A percentile compares a stretch with the other conserved stretches of the same genome.
These are phyloP conservation scores for Diceros bicornis DNA, from an alignment of 2,797 vertebrate species.

Conservation along the genomic window DNA sequence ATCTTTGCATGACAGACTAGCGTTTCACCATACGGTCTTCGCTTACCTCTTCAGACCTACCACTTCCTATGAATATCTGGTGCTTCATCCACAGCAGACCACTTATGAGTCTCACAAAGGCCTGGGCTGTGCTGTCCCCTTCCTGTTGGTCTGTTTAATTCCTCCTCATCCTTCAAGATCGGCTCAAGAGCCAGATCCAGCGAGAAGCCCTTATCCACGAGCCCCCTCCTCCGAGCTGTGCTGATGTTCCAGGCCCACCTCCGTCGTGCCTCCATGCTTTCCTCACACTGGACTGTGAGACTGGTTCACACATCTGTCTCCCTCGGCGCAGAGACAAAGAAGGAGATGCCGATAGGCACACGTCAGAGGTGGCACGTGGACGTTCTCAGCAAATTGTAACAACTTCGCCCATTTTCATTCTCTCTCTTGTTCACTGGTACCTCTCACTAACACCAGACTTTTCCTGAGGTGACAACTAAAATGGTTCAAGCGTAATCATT, in stretches of 20 bases:
- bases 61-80: neutral
- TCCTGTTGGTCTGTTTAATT: neutral
- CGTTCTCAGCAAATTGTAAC: neutral
- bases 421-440: neutral
- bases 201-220: neutral
- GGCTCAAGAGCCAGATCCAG: neutral
- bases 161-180: neutral
- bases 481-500: neutral
- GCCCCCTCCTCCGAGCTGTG: neutral
- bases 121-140: neutral
- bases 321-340: neutral
- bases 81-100: neutral
- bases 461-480: neutral
- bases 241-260: neutral
- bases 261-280: no score
- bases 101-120: neutral
- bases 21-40: neutral
- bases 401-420: neutral
- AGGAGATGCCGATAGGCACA: neutral
- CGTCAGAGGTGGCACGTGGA: neutral
- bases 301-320: no score
- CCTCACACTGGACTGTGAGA: neutral
- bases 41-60: neutral
- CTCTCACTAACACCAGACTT: neutral
- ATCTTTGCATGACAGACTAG: neutral